Evolutionary conservation across 2,797 vertebrate species (phyloP), one percentile per base, ranked within the genome.

Genomic region (Crenichthys baileyi): DNA sequence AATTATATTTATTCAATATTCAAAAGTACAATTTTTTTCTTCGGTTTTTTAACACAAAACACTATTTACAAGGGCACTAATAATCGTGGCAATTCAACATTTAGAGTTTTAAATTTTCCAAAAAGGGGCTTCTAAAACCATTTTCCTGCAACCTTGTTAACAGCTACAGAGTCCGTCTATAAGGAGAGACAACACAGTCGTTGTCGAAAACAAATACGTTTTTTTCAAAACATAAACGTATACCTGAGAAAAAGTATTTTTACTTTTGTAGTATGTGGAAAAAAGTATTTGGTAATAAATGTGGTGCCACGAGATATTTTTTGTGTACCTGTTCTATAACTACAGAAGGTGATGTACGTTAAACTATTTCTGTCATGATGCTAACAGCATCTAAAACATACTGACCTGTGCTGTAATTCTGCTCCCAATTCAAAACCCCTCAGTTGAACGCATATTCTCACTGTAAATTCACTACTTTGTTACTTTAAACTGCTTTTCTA

Each of bases 351-450:
- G 36, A 67, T 41, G 0, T 22, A 22, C 9, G 31, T 16, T 6
- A 36, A n/a, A 6, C 8, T 20, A 31, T 50, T 53, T 12, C 9
- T 53, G 48, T 31, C 18, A 24, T 51, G 20, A 31, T 20, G 20
- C 75, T 79, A 20, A 71, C 7, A 68, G 53, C 55, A 3, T 24
- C 6, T 87, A 55, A 79, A 11, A 82, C 79, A 87, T 70, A 79
- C 79, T 82, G 88, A 84, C 83, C 83, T 85, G 82, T 86, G 31
- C 60, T 87, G 83, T 73, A 31, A n/a, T 71, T 16, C 26, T 70
- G 61, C 73, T 75, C n/a, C 22, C 13, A 78, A 73, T 1, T 36
- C 68, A 67, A 72, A 53, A n/a, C n/a, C n/a, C n/a, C n/a, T n/a
- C n/a, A n/a, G n/a, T n/a, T n/a, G n/a, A n/a, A 7, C 20, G 16